These are phyloP conservation scores for Machimus rusticus DNA, from an alignment of 2,888 invertebrate genomes.

Conservation along the genomic window DNA sequence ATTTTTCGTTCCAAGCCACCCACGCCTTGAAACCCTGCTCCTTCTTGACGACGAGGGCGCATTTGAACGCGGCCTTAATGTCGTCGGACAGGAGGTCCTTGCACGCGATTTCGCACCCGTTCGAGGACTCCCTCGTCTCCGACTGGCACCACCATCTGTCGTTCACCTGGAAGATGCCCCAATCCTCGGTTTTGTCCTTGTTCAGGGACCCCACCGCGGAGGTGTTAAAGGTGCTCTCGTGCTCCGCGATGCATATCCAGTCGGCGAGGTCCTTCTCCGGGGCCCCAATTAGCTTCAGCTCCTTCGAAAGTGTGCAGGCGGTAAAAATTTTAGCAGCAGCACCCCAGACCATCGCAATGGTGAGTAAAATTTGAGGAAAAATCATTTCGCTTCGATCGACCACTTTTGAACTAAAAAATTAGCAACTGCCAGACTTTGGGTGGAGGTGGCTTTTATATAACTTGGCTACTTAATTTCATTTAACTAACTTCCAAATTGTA, in stretches of 20 bases:
- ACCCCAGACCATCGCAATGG: not conserved
- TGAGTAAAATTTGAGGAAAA: not conserved
- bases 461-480: not conserved
- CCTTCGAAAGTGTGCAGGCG: not conserved
- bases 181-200: not conserved
- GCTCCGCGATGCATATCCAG: not conserved
- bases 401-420: not conserved
- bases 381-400: not conserved
- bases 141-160: not conserved
- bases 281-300: not conserved
- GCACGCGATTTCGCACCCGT: not conserved
- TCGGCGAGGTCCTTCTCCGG: not conserved
- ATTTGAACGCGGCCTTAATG: not conserved
- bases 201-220: not conserved
- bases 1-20: not conserved
- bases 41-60: not conserved
- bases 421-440: not conserved
- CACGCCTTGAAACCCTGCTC: not conserved
- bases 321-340: not conserved
- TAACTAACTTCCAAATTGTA: not conserved
- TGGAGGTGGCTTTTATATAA: not conserved
- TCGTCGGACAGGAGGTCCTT: not conserved
- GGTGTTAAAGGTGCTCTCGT: not conserved
- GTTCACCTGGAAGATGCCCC: not conserved
- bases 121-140: not conserved